Conservation (phyloP, 2,888 invertebrate genomes). For the Drosophila merina region DNA sequence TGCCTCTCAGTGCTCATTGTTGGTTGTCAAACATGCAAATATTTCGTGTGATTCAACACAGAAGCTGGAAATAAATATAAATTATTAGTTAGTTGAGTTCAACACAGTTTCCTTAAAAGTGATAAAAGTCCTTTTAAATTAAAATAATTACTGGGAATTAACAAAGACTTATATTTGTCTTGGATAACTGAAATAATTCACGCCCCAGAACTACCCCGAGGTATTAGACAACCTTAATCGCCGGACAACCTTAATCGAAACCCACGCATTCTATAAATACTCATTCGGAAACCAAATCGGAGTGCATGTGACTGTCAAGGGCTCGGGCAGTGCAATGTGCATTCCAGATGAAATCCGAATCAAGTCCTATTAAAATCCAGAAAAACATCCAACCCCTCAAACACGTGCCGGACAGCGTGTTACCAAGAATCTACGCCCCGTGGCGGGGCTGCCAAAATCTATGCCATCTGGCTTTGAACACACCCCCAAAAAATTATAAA, state of each 20-base stretch:
- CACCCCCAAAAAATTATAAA: conserved; percentile 22
- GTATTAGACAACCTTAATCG: conserved; percentile 10
- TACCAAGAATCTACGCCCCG: conserved; percentile 12
- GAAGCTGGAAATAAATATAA: conserved; percentile 4
- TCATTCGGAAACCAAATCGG: conserved; percentile 12
- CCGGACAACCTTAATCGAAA: background rate
- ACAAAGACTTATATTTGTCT: background rate
- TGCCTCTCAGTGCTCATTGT: conserved; percentile 58
- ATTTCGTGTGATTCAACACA: background rate
- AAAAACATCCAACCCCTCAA: conserved; percentile 8
- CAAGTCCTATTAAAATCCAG: conserved; percentile 5
- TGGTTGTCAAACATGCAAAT: conserved; percentile 20
- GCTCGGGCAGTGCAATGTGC: conserved; percentile 60
- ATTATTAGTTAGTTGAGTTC: no score
- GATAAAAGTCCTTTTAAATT: no score
- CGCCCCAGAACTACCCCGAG: background rate
- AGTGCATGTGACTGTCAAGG: conserved; percentile 34
- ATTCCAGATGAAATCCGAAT: conserved; percentile 17
- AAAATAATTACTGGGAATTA: no score
- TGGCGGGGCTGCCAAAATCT: background rate
- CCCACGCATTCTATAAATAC: conserved; percentile 14
- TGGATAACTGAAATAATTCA: background rate
- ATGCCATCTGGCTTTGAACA: conserved; percentile 19
- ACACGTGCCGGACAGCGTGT: conserved; percentile 55
- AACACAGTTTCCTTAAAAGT: no score